Evolutionary conservation across 1,140 invertebrate genomes (phyloP).

Genomic region (Vollenhovia emeryi): DNA sequence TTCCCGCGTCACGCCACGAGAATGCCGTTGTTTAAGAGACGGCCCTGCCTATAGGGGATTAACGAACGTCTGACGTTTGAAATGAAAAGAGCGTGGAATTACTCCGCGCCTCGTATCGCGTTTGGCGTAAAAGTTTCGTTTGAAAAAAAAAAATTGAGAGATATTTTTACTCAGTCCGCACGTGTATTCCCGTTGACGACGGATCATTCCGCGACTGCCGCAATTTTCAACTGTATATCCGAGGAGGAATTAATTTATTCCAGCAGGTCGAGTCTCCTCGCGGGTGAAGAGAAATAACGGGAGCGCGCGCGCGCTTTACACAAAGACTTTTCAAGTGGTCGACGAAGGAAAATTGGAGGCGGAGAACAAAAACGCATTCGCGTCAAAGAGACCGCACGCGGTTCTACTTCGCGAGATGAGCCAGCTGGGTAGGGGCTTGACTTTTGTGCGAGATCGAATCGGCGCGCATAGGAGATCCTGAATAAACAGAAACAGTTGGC

Average conservation of each 20-base stretch:
- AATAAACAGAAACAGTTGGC: conserved; percentile 34
- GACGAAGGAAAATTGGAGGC: conserved; percentile 29
- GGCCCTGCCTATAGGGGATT: neutral
- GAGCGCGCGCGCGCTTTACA: neutral
- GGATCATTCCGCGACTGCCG: neutral
- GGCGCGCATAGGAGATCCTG: conserved; percentile 7
- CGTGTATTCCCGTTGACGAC: neutral
- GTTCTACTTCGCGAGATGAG: neutral
- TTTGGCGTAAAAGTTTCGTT: neutral
- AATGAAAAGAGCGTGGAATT: conserved; percentile 23
- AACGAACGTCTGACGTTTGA: conserved; percentile 24
- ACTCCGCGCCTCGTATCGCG: neutral
- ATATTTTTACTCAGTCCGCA: neutral
- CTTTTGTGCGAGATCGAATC: conserved; percentile 30
- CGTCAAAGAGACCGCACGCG: conserved; percentile 5
- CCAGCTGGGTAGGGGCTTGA: neutral
- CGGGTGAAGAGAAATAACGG: conserved; percentile 16
- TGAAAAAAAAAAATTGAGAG: neutral
- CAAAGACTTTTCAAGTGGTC: conserved; percentile 32
- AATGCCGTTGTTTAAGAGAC: conserved; percentile 1
- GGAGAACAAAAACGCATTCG: conserved; percentile 31
- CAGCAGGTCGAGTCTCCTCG: neutral
- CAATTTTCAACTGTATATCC: neutral
- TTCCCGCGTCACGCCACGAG: neutral
- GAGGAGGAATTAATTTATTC: conserved; percentile 28